phyloP scores from a whole-genome alignment of 2,797 vertebrate genomes.

The Dicrostonyx torquatus region DNA sequence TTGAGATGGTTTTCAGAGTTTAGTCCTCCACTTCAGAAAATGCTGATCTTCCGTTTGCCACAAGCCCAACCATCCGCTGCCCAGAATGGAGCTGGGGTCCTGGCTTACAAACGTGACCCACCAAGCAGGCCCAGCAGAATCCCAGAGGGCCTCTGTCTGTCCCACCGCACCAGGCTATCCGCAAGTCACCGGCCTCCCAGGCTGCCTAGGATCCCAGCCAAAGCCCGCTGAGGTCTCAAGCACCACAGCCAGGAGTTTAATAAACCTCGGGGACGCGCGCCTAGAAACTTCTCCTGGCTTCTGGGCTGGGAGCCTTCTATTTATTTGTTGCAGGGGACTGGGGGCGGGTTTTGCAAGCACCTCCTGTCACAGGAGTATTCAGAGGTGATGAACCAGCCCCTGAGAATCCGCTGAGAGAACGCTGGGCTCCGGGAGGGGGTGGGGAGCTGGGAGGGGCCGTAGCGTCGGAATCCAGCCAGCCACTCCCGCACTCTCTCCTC shows the following conservation, averaged over 20 bases:
- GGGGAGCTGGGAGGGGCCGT: constrained; percentile 68
- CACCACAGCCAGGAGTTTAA: constrained; percentile 72
- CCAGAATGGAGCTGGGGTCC: background rate
- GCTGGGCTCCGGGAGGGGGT: constrained; percentile 77
- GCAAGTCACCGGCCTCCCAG: constrained; percentile 12
- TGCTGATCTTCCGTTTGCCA: background rate
- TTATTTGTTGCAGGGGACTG: constrained; percentile 82
- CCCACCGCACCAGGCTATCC: background rate
- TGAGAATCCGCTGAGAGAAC: constrained; percentile 83
- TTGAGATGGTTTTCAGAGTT: constrained; percentile 49
- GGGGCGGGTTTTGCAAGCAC: constrained; percentile 80
- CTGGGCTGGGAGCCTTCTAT: constrained; percentile 81
- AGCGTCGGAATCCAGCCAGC: constrained; percentile 14
- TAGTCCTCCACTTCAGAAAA: constrained; percentile 39
- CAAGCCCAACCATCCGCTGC: constrained; percentile 49
- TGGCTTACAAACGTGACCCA: background rate
- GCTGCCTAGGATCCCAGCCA: constrained; percentile 65
- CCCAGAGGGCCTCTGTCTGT: background rate
- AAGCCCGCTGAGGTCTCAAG: constrained; percentile 6
- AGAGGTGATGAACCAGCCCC: constrained; percentile 87
- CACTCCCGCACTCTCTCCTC: background rate
- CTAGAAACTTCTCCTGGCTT: constrained; percentile 88
- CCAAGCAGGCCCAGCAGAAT: background rate
- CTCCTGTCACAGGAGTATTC: constrained; percentile 87
- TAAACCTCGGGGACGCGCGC: constrained; percentile 77